A percentile compares a stretch with the other conserved stretches of the same genome.
Evolutionary conservation across 2,888 invertebrate species (phyloP).

Genomic region (Abrostola tripartita): DNA sequence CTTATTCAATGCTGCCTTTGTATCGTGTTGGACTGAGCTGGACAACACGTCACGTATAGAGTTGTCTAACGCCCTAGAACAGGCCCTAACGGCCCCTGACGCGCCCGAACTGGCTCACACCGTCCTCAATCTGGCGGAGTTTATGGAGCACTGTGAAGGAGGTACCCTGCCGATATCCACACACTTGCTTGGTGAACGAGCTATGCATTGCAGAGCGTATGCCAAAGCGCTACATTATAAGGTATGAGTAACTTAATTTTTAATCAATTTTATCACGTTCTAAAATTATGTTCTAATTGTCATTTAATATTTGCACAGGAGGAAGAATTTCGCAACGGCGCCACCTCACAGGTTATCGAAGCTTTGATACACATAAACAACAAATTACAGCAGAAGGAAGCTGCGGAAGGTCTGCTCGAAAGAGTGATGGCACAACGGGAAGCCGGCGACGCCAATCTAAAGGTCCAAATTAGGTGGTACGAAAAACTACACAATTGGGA

Average conservation of each 20-base stretch:
- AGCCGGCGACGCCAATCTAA: constrained; percentile 88
- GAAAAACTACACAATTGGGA: constrained; percentile 99
- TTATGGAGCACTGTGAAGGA: constrained; percentile 99
- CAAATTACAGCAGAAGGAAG: constrained; percentile 99
- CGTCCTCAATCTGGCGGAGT: constrained; percentile 98
- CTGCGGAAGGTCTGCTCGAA: constrained; percentile 97
- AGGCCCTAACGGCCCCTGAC: constrained; percentile 97
- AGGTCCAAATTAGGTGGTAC: constrained; percentile 96
- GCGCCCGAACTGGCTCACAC: constrained; percentile 98
- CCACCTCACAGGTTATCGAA: constrained; percentile 96
- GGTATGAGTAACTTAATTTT: constrained; percentile 60
- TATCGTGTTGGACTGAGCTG: constrained; percentile 99
- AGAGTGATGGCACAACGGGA: constrained; percentile 95
- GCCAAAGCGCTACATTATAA: constrained; percentile 90
- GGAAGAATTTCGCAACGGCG: constrained; percentile 96
- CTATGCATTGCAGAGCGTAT: constrained; percentile 96
- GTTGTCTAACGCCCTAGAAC: constrained; percentile 94
- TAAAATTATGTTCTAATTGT: no score
- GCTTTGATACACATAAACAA: constrained; percentile 98
- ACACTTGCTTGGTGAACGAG: constrained; percentile 95
- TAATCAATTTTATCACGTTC: no score
- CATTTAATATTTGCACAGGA: constrained; percentile 84
- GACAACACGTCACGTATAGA: constrained; percentile 94
- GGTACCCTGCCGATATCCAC: constrained; percentile 97
- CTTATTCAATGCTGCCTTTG: constrained; percentile 99